Conservation (phyloP, 2,888 invertebrate species). For the Sminthurides aquaticus region DNA sequence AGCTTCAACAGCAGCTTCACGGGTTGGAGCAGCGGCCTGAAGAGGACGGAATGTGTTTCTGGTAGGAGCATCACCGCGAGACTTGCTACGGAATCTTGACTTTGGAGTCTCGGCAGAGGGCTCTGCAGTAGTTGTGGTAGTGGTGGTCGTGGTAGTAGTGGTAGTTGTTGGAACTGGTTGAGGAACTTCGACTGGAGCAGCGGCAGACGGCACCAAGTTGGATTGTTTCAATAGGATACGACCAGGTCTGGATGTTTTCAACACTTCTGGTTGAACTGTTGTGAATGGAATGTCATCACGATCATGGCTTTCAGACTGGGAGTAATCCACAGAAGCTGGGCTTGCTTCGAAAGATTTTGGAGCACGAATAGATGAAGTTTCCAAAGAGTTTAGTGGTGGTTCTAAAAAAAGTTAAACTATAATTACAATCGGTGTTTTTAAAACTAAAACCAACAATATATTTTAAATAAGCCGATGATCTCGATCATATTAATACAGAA, state of each 20-base stretch:
- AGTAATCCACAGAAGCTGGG: slow-evolving; percentile 7
- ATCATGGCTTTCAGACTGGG: slow-evolving; percentile 12
- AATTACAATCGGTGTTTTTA: slow-evolving; percentile 8
- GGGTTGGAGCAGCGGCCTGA: not conserved
- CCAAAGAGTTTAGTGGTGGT: slow-evolving; percentile 12
- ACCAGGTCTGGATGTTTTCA: slow-evolving; percentile 26
- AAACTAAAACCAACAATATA: slow-evolving; percentile 6
- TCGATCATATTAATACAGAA: no score
- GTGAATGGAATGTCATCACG: slow-evolving; percentile 20
- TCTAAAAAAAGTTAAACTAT: no score
- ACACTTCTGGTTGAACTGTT: slow-evolving; percentile 18
- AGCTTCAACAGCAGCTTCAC: not conserved
- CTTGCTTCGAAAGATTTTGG: slow-evolving; percentile 14
- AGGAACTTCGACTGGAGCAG: slow-evolving; percentile 8
- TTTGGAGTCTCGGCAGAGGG: slow-evolving; percentile 11
- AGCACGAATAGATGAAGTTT: slow-evolving; percentile 12
- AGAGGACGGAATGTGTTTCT: not conserved
- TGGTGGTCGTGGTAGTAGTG: not conserved
- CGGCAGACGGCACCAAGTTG: slow-evolving; percentile 21
- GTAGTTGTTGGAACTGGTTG: not conserved
- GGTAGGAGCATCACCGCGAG: slow-evolving; percentile 10
- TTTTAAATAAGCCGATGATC: no score
- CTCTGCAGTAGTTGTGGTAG: slow-evolving; percentile 15
- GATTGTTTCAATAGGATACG: slow-evolving; percentile 41
- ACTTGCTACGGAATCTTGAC: slow-evolving; percentile 8